Evolutionary conservation across 1,140 invertebrate species (phyloP), one percentile per base, ranked within the genome.

Genomic region (Coenobita brevimanus): DNA sequence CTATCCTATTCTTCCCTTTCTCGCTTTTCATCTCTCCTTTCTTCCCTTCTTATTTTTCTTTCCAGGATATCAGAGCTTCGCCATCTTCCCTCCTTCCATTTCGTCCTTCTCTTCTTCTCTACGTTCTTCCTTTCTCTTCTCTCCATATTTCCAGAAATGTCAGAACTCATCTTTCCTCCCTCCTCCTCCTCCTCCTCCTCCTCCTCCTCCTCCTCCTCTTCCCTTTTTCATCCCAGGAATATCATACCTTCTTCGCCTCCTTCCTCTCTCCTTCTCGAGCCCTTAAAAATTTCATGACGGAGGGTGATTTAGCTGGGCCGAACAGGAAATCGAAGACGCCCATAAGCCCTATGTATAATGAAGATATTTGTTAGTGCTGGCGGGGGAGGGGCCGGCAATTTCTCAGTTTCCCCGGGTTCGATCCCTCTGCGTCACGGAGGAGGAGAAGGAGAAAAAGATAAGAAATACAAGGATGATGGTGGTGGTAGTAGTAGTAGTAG

Each of bases 301-400:
- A 30, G 62, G 69, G 69, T 87, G 76, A 87, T 87, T 87, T 87
- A 87, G 76, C 30, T 50, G 46, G 17, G 64, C 76, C 46, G 43
- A 80, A 87, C 84, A 80, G 76, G 84, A 87, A 87, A 87, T 87
- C 84, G 84, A 87, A 87, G 84, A 38, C 43, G 62, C 84, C 84
- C 78, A 87, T 73, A 87, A 87, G 76, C 76, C 84, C 84, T 87
- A 87, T 87, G 84, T 87, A 87, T 87, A 87, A 87, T 87, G 84
- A 87, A 87, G 84, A 87, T 87, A 87, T 87, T 87, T 87, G 84
- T 87, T 87, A 87, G 76, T 80, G 84, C 84, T 87, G 76, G 24
- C 57, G 57, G 79, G 84, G 84, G 84, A 87, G 84, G 84, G 60
- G 64, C 76, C 43, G 75, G 62, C 54, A 67, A 87, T 87, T 87